Base-by-base conservation (phyloP, 1,140 invertebrate genomes). In the Pseudachorutes palmiensis region DNA sequence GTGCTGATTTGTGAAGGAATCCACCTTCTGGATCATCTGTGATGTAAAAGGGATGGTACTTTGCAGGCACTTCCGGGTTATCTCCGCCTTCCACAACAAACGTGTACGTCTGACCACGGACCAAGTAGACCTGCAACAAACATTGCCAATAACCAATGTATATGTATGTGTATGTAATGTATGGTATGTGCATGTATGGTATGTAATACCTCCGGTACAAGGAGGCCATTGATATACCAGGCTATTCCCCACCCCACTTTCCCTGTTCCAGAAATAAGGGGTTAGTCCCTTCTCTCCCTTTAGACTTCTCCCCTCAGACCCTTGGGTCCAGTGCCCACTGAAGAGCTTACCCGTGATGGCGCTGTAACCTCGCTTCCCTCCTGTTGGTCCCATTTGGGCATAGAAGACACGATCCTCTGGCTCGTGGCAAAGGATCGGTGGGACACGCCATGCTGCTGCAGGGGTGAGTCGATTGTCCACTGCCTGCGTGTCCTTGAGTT, bases 41-140 rank as follows among this genome's bases (percentile, higher is more conserved):
- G 70, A 97, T 93, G 78, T 97, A 97, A 79, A 97, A 92, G 3
- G 94, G 94, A 82, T 97, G 93, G 77, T 91, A 93, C 70, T 87
- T 84, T 14, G 92, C 91, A 0, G 90, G 87, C 22, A 83, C 80
- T 1, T 88, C 83, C 0, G 88, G 80, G 77, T 96, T 84, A 24
- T 84, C 80, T 14, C 94, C 94, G 1, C 90, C 93, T 79, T 97
- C 93, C 0, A 89, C 85, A 12, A 94, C 86, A 76, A 95, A 95
- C 0, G 89, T 93, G 36, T 62, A 68, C 9, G 62, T 59, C 55
- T 65, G 64, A 1, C 67, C 67, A 14, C 67, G 67, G 28, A 68
- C 67, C 49, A 66, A 5, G 31, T 65, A 55, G 19, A 57, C 45
- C 45, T 65, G 19, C 41, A 28, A 41, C 32, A 29, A 61, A 45